Evolutionary conservation across 1,140 invertebrate species (phyloP).

Genomic region (Orius laevigatus): DNA sequence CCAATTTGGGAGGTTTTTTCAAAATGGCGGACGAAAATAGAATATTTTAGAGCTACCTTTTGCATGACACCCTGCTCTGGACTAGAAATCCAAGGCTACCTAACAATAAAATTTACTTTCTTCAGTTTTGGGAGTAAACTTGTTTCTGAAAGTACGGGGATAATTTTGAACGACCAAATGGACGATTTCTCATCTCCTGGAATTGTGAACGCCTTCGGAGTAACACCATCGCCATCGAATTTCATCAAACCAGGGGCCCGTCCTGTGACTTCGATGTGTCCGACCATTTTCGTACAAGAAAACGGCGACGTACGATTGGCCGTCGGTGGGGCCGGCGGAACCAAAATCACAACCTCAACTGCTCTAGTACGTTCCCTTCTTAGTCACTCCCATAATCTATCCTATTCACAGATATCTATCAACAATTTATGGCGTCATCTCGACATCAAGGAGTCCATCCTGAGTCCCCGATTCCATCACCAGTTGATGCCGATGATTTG

Average conservation of each 20-base stretch:
- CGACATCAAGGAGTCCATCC: conserved; percentile 73
- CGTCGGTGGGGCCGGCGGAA: conserved; percentile 75
- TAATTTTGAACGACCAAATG: conserved; percentile 90
- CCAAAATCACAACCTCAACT: conserved; percentile 70
- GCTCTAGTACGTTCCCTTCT: conserved; percentile 39
- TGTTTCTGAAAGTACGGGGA: conserved; percentile 58
- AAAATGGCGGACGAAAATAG: too few relatives aligned
- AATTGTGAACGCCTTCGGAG: conserved; percentile 53
- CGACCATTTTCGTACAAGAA: conserved; percentile 54
- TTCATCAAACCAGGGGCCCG: conserved; percentile 61
- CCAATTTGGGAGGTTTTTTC: too few relatives aligned
- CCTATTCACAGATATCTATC: conserved; percentile 48
- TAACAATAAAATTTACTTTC: conserved; percentile 24
- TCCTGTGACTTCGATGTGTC: conserved; percentile 82
- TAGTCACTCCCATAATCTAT: background rate
- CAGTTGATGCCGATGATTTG: conserved; percentile 74
- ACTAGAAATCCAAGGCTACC: too few relatives aligned
- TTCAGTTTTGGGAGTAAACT: conserved; percentile 56
- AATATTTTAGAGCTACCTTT: too few relatives aligned
- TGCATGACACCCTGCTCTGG: too few relatives aligned
- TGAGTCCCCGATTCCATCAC: conserved; percentile 76
- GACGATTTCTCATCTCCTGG: conserved; percentile 82
- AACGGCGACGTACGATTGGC: conserved; percentile 48
- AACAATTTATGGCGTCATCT: conserved; percentile 68
- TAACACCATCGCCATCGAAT: conserved; percentile 67